Evolutionary conservation across 2,113 vertebrate genomes (phyloP).

Genomic region (Hippocampus guttulatus): DNA sequence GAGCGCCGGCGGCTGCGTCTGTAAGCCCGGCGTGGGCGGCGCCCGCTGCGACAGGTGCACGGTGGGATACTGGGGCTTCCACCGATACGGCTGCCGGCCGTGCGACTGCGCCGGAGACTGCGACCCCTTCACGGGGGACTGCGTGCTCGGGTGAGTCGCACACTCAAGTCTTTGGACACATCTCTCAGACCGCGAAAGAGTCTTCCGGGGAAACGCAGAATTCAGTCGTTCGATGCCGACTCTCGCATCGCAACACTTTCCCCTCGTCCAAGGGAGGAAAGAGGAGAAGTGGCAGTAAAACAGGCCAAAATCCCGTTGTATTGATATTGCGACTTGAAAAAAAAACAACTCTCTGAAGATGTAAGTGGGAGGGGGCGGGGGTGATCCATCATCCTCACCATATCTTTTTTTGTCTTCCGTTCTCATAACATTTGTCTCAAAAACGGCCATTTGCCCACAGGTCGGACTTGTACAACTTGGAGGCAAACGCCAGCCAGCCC

Average conservation of each 20-base stretch:
- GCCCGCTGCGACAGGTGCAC: slow-evolving; percentile 86
- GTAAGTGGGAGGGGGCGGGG: too few relatives aligned
- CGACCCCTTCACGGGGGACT: slow-evolving; percentile 86
- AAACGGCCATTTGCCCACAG: slow-evolving; percentile 38
- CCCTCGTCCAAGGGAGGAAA: too few relatives aligned
- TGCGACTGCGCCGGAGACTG: slow-evolving; percentile 90
- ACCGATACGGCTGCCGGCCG: slow-evolving; percentile 85
- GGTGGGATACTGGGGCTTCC: slow-evolving; percentile 93
- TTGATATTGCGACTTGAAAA: too few relatives aligned
- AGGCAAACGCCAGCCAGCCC: slow-evolving; percentile 74
- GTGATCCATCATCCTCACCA: too few relatives aligned
- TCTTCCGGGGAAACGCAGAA: too few relatives aligned
- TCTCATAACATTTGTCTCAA: background rate
- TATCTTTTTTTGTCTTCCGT: too few relatives aligned
- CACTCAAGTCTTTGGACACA: background rate
- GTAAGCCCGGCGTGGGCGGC: slow-evolving; percentile 90
- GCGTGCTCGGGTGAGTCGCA: slow-evolving; percentile 76
- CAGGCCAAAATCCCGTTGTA: background rate
- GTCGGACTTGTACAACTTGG: slow-evolving; percentile 74
- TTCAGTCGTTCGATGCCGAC: too few relatives aligned
- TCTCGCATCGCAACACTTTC: too few relatives aligned
- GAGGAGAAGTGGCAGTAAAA: background rate
- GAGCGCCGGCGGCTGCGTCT: slow-evolving; percentile 86
- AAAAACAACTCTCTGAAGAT: too few relatives aligned
- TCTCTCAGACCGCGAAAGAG: too few relatives aligned